Evolutionary conservation across 1,140 invertebrate species (phyloP).

Genomic region (Danaus plexippus): DNA sequence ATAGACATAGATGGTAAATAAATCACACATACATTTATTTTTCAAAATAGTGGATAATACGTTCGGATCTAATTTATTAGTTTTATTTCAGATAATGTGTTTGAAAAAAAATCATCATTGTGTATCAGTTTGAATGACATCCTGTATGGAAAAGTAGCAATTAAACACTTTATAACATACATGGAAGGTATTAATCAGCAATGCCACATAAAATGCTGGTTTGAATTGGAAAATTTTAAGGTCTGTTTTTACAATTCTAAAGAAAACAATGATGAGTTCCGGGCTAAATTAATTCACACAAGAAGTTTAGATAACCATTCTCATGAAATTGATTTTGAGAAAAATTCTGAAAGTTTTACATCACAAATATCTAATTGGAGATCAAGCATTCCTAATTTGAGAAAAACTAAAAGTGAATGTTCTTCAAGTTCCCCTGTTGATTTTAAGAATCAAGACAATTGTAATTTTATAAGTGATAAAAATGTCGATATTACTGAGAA

Average conservation of each 20-base stretch:
- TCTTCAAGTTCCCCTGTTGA: conserved; percentile 45
- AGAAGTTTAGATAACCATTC: conserved; percentile 52
- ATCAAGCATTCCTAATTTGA: conserved; percentile 32
- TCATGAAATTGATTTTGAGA: conserved; percentile 26
- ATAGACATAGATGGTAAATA: conserved; percentile 43
- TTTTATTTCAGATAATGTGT: conserved; percentile 35
- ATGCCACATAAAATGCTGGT: conserved; percentile 59
- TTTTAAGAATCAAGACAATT: conserved; percentile 28
- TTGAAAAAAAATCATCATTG: conserved; percentile 60
- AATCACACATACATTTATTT: conserved; percentile 5
- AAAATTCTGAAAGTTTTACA: conserved; percentile 25
- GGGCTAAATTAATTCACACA: conserved; percentile 42
- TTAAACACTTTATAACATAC: conserved; percentile 62
- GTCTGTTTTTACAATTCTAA: conserved; percentile 26
- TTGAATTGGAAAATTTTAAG: conserved; percentile 63
- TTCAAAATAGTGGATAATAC: not conserved
- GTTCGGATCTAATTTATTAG: conserved; percentile 17
- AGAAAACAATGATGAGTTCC: conserved; percentile 27
- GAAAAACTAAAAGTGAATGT: conserved; percentile 27
- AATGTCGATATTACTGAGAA: conserved; percentile 36
- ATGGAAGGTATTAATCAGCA: conserved; percentile 60
- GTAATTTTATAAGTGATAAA: conserved; percentile 26
- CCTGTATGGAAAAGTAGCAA: conserved; percentile 48
- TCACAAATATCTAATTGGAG: conserved; percentile 30
- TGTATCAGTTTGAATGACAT: conserved; percentile 59